Base-by-base conservation (phyloP, 2,113 vertebrate species). In the Rhegmatorhina hoffmannsi region DNA sequence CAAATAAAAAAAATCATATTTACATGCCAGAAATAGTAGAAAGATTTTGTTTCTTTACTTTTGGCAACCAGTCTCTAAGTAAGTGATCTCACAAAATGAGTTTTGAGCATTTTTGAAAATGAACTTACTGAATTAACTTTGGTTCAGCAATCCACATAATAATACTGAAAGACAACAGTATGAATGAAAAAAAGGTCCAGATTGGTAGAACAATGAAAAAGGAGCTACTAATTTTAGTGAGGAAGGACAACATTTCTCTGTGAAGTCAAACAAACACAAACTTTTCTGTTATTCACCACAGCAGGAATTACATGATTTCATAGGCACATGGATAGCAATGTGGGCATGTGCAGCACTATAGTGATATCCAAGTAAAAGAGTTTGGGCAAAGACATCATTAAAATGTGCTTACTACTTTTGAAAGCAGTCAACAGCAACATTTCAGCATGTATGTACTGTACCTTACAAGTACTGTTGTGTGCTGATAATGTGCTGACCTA, bases 311-410 rank as follows among this genome's bases (percentile, higher is more conserved):
- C 5, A 17, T 24, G 0, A 79, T 80, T 90, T 83, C 46, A 58
- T 33, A 73, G 14, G 8, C 15, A 58, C 5, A 10, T 18, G 44
- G 38, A 15, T 13, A 52, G 9, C 29, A 78, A 33, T 0, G 0
- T 26, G 26, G 26, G 81, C 70, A 91, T 78, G 77, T 21, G 68
- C 36, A 88, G n/a, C 31, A 50, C 8, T 47, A 7, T 15, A 60
- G 11, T 0, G 0, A 67, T 44, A 15, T 49, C 23, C 23, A 70
- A 23, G 83, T 58, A 74, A 86, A 85, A 83, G 8, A 77, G 4
- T 31, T 56, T 55, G 76, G 17, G 72, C 52, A 64, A 67, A 14
- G 4, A 76, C 11, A 36, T 66, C 8, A 64, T 24, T 67, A 18
- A 88, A 47, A 53, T 34, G 3, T 55, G 68, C 49, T 36, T 55